A percentile compares a stretch with the other conserved stretches of the same genome.
These are phyloP conservation scores for Hedychridium roseum DNA, from an alignment of 2,888 invertebrate genomes.

Conservation along the genomic window DNA sequence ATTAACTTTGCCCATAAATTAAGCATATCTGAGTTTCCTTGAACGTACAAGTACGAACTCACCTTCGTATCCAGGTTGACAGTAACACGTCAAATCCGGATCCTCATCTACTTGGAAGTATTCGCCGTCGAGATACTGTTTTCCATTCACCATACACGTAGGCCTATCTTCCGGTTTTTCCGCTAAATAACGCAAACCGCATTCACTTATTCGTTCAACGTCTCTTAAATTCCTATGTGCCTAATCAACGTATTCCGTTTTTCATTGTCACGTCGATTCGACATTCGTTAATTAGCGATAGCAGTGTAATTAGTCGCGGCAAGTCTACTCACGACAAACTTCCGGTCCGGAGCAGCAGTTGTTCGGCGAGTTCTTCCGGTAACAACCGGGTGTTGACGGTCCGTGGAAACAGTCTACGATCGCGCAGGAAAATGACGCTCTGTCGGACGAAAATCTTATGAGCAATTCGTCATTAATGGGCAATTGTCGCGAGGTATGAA, in stretches of 20 bases:
- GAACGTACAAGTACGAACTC: no score
- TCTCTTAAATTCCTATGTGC: no score
- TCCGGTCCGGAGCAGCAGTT: slow-evolving; percentile 34
- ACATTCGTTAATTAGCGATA: no score
- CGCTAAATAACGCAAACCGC: slow-evolving; percentile 26
- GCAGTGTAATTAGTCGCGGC: no score
- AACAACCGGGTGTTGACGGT: slow-evolving; percentile 30
- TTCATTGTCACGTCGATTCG: no score
- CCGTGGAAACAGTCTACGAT: slow-evolving; percentile 34
- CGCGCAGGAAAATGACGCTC: slow-evolving; percentile 43
- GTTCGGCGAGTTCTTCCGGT: background rate
- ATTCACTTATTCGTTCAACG: no score
- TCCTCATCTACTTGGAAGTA: slow-evolving; percentile 34
- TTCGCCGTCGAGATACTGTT: slow-evolving; percentile 44
- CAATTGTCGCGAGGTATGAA: background rate
- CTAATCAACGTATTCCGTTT: no score
- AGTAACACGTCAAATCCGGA: slow-evolving; percentile 37
- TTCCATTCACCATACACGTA: slow-evolving; percentile 47
- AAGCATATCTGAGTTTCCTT: no score
- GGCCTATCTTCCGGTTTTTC: slow-evolving; percentile 30
- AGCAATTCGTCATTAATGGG: no score
- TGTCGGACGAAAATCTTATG: no score
- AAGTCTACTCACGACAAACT: slow-evolving; percentile 51
- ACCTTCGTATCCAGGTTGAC: slow-evolving; percentile 36
- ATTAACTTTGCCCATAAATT: no score